phyloP scores from a whole-genome alignment of 2,888 invertebrate species.

The Thera britannica region DNA sequence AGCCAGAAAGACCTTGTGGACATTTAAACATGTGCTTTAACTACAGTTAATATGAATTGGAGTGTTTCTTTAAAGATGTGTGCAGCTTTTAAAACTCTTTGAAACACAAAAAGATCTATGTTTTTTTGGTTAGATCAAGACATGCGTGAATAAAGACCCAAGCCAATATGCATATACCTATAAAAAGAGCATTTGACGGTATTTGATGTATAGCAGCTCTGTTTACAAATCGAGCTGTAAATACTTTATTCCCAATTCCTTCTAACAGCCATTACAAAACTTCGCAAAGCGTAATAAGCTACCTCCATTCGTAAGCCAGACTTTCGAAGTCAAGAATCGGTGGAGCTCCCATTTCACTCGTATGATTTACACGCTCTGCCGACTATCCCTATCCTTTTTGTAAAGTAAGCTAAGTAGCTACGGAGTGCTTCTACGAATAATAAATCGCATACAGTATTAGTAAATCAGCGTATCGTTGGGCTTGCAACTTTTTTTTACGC shows the following conservation, averaged over 20 bases:
- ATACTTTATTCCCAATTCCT: conserved; percentile 1
- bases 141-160: too few species aligned
- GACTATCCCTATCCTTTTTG: conserved; percentile 1
- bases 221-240: not conserved
- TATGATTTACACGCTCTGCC: conserved; percentile 7
- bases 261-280: conserved; percentile 5
- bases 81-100: not conserved
- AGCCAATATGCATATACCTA: too few species aligned
- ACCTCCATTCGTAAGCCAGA: conserved; percentile 1
- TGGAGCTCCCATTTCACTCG: conserved; percentile 1
- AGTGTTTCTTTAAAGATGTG: not conserved
- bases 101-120: too few species aligned
- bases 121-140: too few species aligned
- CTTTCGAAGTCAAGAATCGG: conserved; percentile 5
- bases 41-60: not conserved
- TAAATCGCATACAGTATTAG: not conserved
- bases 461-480: not conserved
- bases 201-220: not conserved
- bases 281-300: conserved; percentile 5
- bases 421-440: not conserved
- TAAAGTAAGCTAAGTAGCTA: not conserved
- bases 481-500: not conserved
- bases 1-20: too few species aligned
- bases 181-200: not conserved
- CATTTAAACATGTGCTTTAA: not conserved